Base-by-base conservation (phyloP, 2,797 vertebrate genomes). In the Silurus aristotelis region DNA sequence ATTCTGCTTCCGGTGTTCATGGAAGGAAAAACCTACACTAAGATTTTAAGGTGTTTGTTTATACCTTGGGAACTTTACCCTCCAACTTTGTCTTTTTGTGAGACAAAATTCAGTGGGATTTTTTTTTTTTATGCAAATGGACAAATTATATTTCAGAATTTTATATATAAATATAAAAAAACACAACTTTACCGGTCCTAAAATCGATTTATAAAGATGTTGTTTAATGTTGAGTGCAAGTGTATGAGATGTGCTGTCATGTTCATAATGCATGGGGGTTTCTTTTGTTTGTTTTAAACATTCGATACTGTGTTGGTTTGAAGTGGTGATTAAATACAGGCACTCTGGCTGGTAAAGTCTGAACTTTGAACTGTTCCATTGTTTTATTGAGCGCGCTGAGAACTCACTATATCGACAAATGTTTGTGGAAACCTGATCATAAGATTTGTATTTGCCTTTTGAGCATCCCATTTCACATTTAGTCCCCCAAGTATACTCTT, bases 261-360 rank as follows among this genome's bases (percentile, higher is more conserved):
- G 91, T 93, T 93, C 90, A 92, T 90, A 92, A 58, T 0, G 27
- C 56, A 63, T 91, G 19, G 25, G 64, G 31, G 72, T 80, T 89
- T n/a, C 55, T 81, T 20, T 43, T 64, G 9, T 1, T 12, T 61
- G 10, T 31, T 55, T 52, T 25, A 73, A 52, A 15, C 25, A n/a
- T 79, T 60, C 76, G 87, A 87, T 88, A 86, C 90, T 70, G 38
- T 90, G 2, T 83, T 64, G 31, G n/a, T 81, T 48, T 66, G 22
- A 52, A 31, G 25, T 63, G 20, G 25, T n/a, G 68, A 86, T 38
- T 86, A 79, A 86, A 86, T 86, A 6, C 82, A 63, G 9, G 48
- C 66, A n/a, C 63, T 67, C 61, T 55, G 52, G 9, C 55, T 27
- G 66, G 48, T n/a, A 9, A 68, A 43, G 25, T 20, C 19, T 3